Base-by-base conservation (phyloP, 2,797 vertebrate genomes). In the Cygnus olor region DNA sequence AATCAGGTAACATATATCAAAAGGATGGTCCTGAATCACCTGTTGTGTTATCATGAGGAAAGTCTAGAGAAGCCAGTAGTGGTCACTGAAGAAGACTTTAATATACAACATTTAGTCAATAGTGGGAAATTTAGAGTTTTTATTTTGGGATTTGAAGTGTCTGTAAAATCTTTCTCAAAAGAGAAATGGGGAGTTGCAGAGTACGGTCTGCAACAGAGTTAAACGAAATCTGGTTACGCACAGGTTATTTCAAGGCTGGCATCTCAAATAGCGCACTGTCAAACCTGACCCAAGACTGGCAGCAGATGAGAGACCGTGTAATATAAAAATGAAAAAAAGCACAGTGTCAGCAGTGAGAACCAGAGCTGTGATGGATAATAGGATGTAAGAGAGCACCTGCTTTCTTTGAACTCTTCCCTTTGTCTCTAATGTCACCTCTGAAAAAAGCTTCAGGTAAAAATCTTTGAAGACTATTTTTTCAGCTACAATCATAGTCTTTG, bases 121-220 rank as follows among this genome's bases (percentile, higher is more conserved):
- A 94, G 44, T 24, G 92, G 70, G 28, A 92, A 69, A 94, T 34
- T 4, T 56, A 24, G 18, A 15, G 54, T 11, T 40, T 66, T 45
- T 71, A 11, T 56, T 84, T 78, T 47, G 66, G 53, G 61, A 90
- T 85, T 83, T 95, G 30, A 94, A 84, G 65, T 17, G 60, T 73
- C 40, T 34, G 30, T 44, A 76, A 88, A 90, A 66, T 76, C 40
- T 30, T 93, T 88, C 94, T 80, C 61, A 58, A 74, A 95, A 95
- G 72, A 88, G 89, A 96, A 97, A 89, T 60, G 27, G 27, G 72
- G 66, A 63, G 54, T 95, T 95, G 80, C 21, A 82, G 15, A 94
- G 81, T 13, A 94, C 25, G 88, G 61, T 47, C 56, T 77, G 88
- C 71, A 84, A 73, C 84, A 95, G 38, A 69, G 88, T 7, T 85